A percentile compares a stretch with the other conserved stretches of the same genome.
Evolutionary conservation across 2,797 vertebrate species (phyloP).

Genomic region (Avahi laniger): DNA sequence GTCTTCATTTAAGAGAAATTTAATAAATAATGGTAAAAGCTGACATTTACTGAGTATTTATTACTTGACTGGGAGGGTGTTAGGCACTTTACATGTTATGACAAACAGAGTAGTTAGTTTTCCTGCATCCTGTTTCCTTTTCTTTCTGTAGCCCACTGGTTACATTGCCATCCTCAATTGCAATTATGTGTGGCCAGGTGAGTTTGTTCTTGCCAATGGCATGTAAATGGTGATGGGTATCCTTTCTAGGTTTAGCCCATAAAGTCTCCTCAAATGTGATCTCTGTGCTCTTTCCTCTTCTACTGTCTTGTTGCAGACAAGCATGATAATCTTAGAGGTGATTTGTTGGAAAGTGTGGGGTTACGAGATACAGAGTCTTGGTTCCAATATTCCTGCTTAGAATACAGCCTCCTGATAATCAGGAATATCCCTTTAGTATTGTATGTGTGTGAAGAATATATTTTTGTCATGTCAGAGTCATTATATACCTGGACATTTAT

Average conservation of each 20-base stretch:
- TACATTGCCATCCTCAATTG: background rate
- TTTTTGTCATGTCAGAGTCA: background rate
- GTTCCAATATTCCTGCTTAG: background rate
- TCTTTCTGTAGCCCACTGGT: background rate
- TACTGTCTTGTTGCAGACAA: background rate
- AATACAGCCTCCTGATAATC: background rate
- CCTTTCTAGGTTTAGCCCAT: background rate
- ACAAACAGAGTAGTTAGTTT: background rate
- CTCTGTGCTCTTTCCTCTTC: background rate
- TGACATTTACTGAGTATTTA: background rate
- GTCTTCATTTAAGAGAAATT: background rate
- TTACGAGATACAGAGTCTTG: background rate
- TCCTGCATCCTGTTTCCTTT: background rate
- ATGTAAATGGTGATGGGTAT: background rate
- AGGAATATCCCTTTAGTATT: background rate
- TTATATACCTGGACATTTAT: background rate
- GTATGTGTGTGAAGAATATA: background rate
- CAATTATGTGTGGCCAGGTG: background rate
- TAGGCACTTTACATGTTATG: background rate
- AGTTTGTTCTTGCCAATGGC: background rate
- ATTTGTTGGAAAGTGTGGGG: background rate
- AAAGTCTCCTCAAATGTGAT: background rate
- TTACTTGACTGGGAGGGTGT: background rate
- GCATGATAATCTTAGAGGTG: background rate
- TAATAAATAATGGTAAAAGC: background rate